phyloP scores from a whole-genome alignment of 2,888 invertebrate genomes.

The Tetranychus truncatus region DNA sequence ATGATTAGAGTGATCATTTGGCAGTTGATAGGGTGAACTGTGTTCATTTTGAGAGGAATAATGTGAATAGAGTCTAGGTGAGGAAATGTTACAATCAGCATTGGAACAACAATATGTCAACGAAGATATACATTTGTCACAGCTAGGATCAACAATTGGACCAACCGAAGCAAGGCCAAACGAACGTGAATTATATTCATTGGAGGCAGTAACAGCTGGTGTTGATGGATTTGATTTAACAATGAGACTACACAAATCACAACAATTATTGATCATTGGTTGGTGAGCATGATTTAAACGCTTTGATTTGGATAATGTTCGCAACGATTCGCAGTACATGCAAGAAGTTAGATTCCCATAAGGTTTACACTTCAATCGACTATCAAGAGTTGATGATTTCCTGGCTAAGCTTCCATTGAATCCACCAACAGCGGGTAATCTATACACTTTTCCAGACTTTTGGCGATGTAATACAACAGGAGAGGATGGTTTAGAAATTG shows the following conservation, averaged over 20 bases:
- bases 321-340: not conserved
- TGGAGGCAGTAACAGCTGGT: not conserved
- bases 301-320: not conserved
- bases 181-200: not conserved
- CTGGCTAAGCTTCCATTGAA: not conserved
- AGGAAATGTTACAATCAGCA: not conserved
- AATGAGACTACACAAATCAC: not conserved
- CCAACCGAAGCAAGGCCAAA: not conserved
- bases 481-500: not conserved
- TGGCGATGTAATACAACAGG: not conserved
- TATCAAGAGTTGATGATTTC: not conserved
- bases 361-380: not conserved
- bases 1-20: not conserved
- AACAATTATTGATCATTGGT: not conserved
- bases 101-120: not conserved
- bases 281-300: not conserved
- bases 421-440: not conserved
- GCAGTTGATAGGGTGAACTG: not conserved
- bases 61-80: not conserved
- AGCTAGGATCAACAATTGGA: conserved; percentile 5
- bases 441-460: not conserved
- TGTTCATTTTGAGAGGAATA: not conserved
- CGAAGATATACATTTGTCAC: not conserved
- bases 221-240: not conserved
- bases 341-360: not conserved